These are phyloP conservation scores for Brachylomia viminalis DNA, from an alignment of 2,888 invertebrate species.

Conservation along the genomic window DNA sequence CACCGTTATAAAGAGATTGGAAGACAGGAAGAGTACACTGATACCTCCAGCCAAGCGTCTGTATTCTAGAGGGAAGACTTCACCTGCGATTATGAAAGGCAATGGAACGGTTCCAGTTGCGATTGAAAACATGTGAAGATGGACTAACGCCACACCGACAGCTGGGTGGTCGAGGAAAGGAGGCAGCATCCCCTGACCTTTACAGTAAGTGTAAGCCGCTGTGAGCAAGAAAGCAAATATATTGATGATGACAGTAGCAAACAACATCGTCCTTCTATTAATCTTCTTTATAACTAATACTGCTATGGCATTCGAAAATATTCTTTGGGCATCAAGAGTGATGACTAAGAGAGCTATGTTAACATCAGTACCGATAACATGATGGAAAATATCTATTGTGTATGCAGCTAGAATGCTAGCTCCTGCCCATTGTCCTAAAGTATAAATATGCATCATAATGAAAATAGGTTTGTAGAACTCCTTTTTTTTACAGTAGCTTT, in stretches of 20 bases:
- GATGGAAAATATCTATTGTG: constrained; percentile 73
- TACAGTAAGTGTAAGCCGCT: constrained; percentile 75
- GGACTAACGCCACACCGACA: constrained; percentile 76
- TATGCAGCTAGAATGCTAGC: constrained; percentile 77
- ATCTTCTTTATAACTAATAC: constrained; percentile 76
- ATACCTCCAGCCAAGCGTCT: constrained; percentile 90
- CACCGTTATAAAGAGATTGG: constrained; percentile 77
- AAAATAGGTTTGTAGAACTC: constrained; percentile 81
- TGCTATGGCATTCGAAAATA: constrained; percentile 74
- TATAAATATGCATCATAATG: constrained; percentile 79
- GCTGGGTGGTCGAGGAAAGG: constrained; percentile 74
- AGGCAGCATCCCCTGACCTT: constrained; percentile 67
- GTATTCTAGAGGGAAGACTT: constrained; percentile 91
- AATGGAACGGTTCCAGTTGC: constrained; percentile 91
- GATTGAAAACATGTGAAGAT: constrained; percentile 88
- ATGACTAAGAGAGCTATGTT: constrained; percentile 74
- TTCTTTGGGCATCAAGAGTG: constrained; percentile 74
- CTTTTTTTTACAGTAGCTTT: constrained; percentile 70
- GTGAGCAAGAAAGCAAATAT: constrained; percentile 70
- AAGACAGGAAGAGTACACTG: constrained; percentile 78
- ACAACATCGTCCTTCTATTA: constrained; percentile 75
- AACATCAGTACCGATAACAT: constrained; percentile 72
- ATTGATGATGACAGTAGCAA: constrained; percentile 72
- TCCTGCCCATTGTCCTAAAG: constrained; percentile 77
- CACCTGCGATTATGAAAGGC: constrained; percentile 93